phyloP scores from a whole-genome alignment of 2,888 invertebrate genomes.

The Corbicula japonica region DNA sequence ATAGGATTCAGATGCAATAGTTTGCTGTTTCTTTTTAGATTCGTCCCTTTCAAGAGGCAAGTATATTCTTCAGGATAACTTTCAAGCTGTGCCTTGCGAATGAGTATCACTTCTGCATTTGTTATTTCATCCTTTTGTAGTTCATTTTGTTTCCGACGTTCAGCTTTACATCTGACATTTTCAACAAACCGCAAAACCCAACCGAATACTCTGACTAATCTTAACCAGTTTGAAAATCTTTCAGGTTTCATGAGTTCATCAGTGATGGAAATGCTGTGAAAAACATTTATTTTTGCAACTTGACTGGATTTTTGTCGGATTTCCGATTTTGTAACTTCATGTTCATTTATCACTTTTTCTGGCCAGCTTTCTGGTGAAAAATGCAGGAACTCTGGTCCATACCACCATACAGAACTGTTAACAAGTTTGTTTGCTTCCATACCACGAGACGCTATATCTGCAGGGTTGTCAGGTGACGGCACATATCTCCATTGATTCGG shows the following conservation, averaged over 20 bases:
- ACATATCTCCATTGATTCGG: slow-evolving; percentile 47
- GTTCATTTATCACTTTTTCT: slow-evolving; percentile 3
- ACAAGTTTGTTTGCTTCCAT: neutral
- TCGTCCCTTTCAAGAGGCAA: neutral
- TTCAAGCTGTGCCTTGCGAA: neutral
- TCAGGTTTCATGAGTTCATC: slow-evolving; percentile 10
- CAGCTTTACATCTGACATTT: slow-evolving; percentile 25
- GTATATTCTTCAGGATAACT: neutral
- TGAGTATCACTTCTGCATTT: neutral
- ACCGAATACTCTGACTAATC: slow-evolving; percentile 7
- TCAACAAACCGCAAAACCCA: slow-evolving; percentile 33
- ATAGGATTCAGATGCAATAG: slow-evolving; percentile 30
- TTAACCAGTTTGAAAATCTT: slow-evolving; percentile 18
- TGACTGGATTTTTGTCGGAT: neutral
- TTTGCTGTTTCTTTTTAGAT: slow-evolving; percentile 7
- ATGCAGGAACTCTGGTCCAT: slow-evolving; percentile 35
- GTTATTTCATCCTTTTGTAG: slow-evolving; percentile 2
- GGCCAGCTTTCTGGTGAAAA: slow-evolving; percentile 16
- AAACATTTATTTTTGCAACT: neutral
- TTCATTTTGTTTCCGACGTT: no score
- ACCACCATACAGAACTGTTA: slow-evolving; percentile 21
- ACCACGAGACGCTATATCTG: slow-evolving; percentile 11
- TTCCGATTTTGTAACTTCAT: slow-evolving; percentile 15
- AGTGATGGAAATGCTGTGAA: neutral
- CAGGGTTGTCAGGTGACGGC: slow-evolving; percentile 22